Base-by-base conservation (phyloP, 2,888 invertebrate genomes). In the Xestia c-nigrum region DNA sequence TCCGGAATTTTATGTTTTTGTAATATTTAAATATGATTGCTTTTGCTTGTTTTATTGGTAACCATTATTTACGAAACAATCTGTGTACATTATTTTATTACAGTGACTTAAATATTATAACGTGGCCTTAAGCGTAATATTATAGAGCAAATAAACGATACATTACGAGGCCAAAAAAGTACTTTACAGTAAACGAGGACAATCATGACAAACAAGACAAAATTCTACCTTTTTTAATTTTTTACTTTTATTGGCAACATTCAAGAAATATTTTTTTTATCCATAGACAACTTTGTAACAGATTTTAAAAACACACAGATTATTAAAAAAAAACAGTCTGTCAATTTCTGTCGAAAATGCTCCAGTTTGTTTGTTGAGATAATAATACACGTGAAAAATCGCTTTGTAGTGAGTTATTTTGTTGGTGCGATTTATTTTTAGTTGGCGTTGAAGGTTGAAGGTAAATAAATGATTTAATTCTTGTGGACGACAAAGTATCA, bases 401-500 rank as follows among this genome's bases (percentile, higher is more conserved):
- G 74, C 24, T 50, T 38, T 55, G 19, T 63, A 71, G 71, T 84
- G 80, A 61, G 46, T 10, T 65, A 55, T 31, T 68, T 52, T 67
- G 80, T 74, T 77, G 46, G 63, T 80, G 80, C 67, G 55, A 68
- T 77, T 79, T 77, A 84, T 81, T 72, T 81, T 81, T 71, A 76
- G 71, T 69, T 46, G 55, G 63, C 81, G 79, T 80, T 72, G 75
- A 83, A 80, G 72, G 68, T 71, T 81, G 73, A 81, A 83, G 84
- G 88, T 81, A 89, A 89, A 72, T 74, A 73, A 70, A 80, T 74
- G 46, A 74, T 85, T 86, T 76, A 69, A 76, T 76, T 81, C 63
- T 65, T 77, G 21, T 61, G 21, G 40, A 67, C 65, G 75, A 73
- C 78, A 63, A 74, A 91, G 94, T 96, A 94, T 96, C 95, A 93